phyloP scores from a whole-genome alignment of 2,888 invertebrate species.

The Campoplex nolae region DNA sequence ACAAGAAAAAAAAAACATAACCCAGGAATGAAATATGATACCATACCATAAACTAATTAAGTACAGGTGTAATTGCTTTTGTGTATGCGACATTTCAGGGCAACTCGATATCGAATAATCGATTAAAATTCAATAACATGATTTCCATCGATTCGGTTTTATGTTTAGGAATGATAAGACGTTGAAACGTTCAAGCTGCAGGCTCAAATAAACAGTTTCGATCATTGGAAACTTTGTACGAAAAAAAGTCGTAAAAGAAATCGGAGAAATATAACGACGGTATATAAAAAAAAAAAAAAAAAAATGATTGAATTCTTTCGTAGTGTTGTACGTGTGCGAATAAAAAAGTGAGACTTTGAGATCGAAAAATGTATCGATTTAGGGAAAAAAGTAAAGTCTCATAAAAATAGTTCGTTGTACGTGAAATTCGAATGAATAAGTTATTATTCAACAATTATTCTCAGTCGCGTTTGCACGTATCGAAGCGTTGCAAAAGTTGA shows the following conservation, averaged over 20 bases:
- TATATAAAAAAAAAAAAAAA: neutral
- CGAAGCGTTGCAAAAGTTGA: slow-evolving; percentile 57
- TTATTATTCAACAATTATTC: slow-evolving; percentile 47
- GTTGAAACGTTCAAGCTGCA: neutral
- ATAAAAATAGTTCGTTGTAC: slow-evolving; percentile 57
- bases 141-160: neutral
- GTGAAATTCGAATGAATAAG: slow-evolving; percentile 41
- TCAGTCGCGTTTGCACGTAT: slow-evolving; percentile 58
- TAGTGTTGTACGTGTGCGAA: neutral
- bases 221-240: neutral
- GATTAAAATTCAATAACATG: slow-evolving; percentile 4
- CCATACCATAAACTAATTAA: slow-evolving; percentile 56
- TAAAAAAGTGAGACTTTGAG: neutral
- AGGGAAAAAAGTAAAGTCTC: neutral
- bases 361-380: neutral
- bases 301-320: neutral
- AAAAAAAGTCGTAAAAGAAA: neutral
- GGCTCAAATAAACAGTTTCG: neutral
- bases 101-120: slow-evolving; percentile 2
- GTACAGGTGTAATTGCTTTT: slow-evolving; percentile 45
- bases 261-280: neutral
- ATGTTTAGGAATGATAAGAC: neutral
- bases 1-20: slow-evolving; percentile 22
- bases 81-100: neutral
- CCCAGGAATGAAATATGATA: slow-evolving; percentile 61